Conservation (phyloP, 23 tunicate genomes). For the Botrylloides violaceus region DNA sequence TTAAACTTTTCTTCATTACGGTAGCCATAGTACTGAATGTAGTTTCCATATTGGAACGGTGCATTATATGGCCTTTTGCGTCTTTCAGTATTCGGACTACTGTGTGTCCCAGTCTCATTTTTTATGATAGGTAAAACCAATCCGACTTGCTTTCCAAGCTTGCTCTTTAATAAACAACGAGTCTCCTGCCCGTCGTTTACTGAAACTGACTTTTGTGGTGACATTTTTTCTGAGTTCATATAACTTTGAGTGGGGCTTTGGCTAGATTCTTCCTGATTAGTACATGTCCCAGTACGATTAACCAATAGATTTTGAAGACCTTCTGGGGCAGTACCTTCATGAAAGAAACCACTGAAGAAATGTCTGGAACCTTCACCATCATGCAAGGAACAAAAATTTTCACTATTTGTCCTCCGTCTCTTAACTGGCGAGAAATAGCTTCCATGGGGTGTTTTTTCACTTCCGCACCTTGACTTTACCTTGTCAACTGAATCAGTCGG, state of each 20-base stretch:
- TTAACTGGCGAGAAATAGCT: constrained; percentile 4
- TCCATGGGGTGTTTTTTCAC: constrained; percentile 10
- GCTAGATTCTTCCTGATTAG: background rate
- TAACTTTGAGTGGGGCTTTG: constrained; percentile 10
- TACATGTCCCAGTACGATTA: background rate
- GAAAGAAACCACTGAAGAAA: background rate
- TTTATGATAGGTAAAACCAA: background rate
- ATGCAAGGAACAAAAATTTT: background rate
- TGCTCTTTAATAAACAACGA: too few relatives aligned
- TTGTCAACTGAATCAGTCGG: constrained; percentile 15
- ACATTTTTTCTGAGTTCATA: constrained; percentile 11
- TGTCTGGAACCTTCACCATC: background rate
- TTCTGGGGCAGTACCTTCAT: background rate
- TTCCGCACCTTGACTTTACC: constrained; percentile 11
- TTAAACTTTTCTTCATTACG: constrained; percentile 81
- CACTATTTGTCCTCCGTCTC: constrained; percentile 17
- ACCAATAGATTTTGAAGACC: constrained; percentile 1
- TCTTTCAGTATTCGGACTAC: background rate
- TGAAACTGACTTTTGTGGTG: background rate
- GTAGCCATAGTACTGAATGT: constrained; percentile 88
- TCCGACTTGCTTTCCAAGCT: background rate
- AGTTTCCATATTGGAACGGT: constrained; percentile 89
- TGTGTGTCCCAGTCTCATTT: background rate
- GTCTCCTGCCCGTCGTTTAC: too few relatives aligned
- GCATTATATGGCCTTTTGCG: constrained; percentile 24